Base-by-base conservation (phyloP, 2,888 invertebrate genomes). In the Drosophila koepferae region DNA sequence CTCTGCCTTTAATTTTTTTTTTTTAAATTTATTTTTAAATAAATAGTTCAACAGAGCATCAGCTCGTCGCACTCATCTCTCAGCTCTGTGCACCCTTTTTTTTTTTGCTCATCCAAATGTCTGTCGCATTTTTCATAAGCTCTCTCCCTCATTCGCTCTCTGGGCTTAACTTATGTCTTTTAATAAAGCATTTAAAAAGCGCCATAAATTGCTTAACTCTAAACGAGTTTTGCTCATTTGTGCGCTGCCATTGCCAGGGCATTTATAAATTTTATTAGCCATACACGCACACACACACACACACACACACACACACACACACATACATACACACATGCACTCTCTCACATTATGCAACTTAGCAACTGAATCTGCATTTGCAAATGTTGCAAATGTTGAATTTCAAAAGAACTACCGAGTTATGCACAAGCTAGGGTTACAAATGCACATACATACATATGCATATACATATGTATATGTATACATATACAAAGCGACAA, bases 141-240 rank as follows among this genome's bases (percentile, higher is more conserved):
- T 40, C 20, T 4, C 38, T 16, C 14, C 8, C 41, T 49, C 56
- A 36, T 23, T 72, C 49, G 28, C 62, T 59, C 55, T 48, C 59
- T 49, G 65, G 44, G 60, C 66, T 72, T 74, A 84, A 85, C 76
- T 88, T 72, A 71, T 89, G 77, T 82, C 62, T 74, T 88, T 86
- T 88, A 86, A 88, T 82, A 78, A 83, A 78, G 74, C 90, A 88
- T 89, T 89, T 87, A 80, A 86, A 82, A 74, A 74, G 74, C 65
- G 71, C 81, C 85, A 81, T 84, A 80, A 89, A 89, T 80, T 87
- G 83, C 72, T 87, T 82, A 74, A 72, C 86, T 89, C 74, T 71
- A 70, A 76, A 64, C 77, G 77, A 64, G 74, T 73, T 64, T 72
- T 77, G 83, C 81, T 80, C 81, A 77, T 75, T 86, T 80, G 70